Evolutionary conservation across 2,113 vertebrate species (phyloP).

Genomic region (Cynopterus brachyotis): DNA sequence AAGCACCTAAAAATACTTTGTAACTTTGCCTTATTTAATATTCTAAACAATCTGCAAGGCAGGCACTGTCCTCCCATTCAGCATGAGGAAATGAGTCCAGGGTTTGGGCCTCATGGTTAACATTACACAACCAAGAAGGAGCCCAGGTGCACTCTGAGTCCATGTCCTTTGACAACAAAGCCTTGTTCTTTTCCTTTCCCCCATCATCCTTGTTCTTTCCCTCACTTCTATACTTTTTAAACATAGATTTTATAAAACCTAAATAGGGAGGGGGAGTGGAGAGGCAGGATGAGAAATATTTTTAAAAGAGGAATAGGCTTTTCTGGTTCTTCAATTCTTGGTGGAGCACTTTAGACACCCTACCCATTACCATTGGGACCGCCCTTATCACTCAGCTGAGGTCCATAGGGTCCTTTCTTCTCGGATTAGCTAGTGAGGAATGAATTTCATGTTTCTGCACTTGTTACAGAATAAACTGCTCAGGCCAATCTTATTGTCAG

Average conservation of each 20-base stretch:
- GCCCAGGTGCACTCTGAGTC: accelerated
- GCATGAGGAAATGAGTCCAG: not conserved
- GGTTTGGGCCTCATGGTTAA: accelerated
- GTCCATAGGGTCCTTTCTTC: not conserved
- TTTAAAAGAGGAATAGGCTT: not conserved
- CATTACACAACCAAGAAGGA: not conserved
- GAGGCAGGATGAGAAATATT: not conserved
- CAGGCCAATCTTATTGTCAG: not conserved
- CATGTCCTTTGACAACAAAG: not conserved
- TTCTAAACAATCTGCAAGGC: not conserved
- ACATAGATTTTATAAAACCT: not conserved
- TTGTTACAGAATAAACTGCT: not conserved
- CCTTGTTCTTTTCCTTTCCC: not conserved
- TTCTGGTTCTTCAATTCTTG: not conserved
- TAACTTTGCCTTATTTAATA: not conserved
- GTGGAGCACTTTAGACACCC: too few relatives aligned
- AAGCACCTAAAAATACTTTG: not conserved
- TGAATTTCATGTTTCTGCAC: not conserved
- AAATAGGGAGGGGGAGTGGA: not conserved
- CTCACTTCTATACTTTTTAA: not conserved
- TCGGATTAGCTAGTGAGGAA: not conserved
- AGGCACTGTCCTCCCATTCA: not conserved
- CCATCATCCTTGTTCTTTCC: not conserved
- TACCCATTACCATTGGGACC: accelerated
- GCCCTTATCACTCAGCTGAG: not conserved